phyloP scores from a whole-genome alignment of 2,113 vertebrate species.

The Rhea pennata region DNA sequence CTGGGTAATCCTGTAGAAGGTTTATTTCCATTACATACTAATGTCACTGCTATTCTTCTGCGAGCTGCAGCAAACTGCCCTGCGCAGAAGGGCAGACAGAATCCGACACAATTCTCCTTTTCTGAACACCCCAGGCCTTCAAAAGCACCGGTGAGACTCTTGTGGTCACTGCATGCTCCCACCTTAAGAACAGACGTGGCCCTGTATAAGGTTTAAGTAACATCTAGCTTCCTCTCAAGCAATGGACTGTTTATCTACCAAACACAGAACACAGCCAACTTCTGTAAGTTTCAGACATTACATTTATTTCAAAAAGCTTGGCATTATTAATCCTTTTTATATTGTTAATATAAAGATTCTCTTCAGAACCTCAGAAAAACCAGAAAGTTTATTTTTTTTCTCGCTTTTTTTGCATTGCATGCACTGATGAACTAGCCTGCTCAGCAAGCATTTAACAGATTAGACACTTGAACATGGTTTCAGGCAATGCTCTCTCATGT shows the following conservation, averaged over 20 bases:
- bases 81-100: background rate
- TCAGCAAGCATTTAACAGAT: slow-evolving; percentile 84
- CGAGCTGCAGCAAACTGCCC: background rate
- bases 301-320: slow-evolving; percentile 75
- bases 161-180: slow-evolving; percentile 11
- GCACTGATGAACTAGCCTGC: slow-evolving; percentile 81
- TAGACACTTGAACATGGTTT: slow-evolving; percentile 84
- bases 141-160: slow-evolving; percentile 3
- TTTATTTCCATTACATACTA: background rate
- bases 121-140: background rate
- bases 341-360: slow-evolving; percentile 80
- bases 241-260: slow-evolving; percentile 63
- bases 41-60: background rate
- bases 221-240: slow-evolving; percentile 57
- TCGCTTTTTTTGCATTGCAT: slow-evolving; percentile 80
- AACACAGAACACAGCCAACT: slow-evolving; percentile 63
- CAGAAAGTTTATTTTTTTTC: slow-evolving; percentile 79
- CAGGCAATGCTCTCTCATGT: slow-evolving; percentile 84
- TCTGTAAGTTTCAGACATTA: slow-evolving; percentile 72
- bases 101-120: background rate
- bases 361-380: slow-evolving; percentile 74
- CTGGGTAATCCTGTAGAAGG: background rate
- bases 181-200: slow-evolving; percentile 32
- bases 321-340: slow-evolving; percentile 79
- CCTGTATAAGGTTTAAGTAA: slow-evolving; percentile 40